phyloP scores from a whole-genome alignment of 2,888 invertebrate species.

The Exocentrus adspersus region DNA sequence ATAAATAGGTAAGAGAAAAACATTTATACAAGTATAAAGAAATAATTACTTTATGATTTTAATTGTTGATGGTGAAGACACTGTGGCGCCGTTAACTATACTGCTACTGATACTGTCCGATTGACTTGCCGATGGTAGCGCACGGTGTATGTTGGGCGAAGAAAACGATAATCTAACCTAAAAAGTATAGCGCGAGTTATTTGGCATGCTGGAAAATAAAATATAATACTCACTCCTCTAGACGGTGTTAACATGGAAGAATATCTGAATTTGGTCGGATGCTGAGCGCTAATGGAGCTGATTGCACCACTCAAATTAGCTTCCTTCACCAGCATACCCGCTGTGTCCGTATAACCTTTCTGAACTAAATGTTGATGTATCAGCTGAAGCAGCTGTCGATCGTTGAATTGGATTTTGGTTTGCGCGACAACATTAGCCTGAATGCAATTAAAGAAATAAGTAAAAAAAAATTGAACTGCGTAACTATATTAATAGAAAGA shows the following conservation, averaged over 20 bases:
- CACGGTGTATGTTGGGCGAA: constrained; percentile 38
- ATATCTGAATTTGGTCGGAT: constrained; percentile 63
- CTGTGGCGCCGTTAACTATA: constrained; percentile 37
- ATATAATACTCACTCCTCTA: constrained; percentile 61
- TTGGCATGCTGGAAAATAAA: neutral
- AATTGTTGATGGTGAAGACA: constrained; percentile 40
- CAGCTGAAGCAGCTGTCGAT: constrained; percentile 89
- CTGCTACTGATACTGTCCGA: constrained; percentile 19
- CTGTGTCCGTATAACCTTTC: constrained; percentile 80
- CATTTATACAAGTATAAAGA: neutral
- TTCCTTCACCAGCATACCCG: constrained; percentile 79
- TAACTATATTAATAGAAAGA: no score
- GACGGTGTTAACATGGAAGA: constrained; percentile 66
- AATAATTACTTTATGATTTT: constrained; percentile 51
- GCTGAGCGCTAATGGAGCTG: constrained; percentile 58
- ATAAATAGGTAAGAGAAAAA: no score
- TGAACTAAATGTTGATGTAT: constrained; percentile 87
- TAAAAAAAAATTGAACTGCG: no score
- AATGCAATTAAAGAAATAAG: constrained; percentile 38
- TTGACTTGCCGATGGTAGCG: constrained; percentile 27
- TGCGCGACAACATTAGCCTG: constrained; percentile 95
- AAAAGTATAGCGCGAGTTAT: constrained; percentile 19
- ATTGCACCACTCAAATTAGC: constrained; percentile 73
- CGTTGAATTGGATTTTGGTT: constrained; percentile 94
- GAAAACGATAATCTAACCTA: constrained; percentile 49